Base-by-base conservation (phyloP, 2,888 invertebrate genomes). In the Melanostoma scalare region DNA sequence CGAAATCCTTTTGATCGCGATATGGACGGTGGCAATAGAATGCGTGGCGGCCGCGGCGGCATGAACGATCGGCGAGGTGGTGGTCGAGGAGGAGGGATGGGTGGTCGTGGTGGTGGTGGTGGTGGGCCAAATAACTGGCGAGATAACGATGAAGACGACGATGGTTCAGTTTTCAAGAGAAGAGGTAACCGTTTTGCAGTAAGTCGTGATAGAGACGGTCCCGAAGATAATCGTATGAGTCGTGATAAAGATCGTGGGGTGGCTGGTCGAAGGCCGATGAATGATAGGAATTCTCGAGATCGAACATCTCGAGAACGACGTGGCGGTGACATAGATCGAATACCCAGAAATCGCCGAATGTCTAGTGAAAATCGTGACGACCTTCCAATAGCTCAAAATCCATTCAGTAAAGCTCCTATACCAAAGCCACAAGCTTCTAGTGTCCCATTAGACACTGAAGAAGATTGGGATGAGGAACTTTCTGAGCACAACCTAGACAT, bases 391-490 rank as follows among this genome's bases (percentile, higher is more conserved):
- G 88, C 87, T 85, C 85, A 56, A 67, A 61, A 63, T 82, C 78
- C 9, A 58, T 20, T 20, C 20, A 56, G 20, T 53, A 53, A 40
- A 61, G 76, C 42, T 3, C n/a, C 40, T 61, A 20, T 55, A 8
- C 30, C 38, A 31, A 42, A 31, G 42, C 63, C 9, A 5, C 40
- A 53, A 4, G 35, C 52, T 6, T 31, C 10, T 31, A 68, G 33
- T 63, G 48, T 78, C 30, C 52, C 72, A 58, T 87, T 85, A 56
- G 91, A 90, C 55, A 91, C 90, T n/a, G 90, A 91, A 85, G 90
- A 90, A 63, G 90, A 91, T 86, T 89, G 91, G 90, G 90, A 91
- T 87, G 87, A 87, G 6, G 91, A 91, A 73, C 86, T 91, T 10
- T 87, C 88, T 55, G 91, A 90, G 53, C 89, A 89, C 56, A 89